Evolutionary conservation across 2,113 vertebrate species (phyloP).

Genomic region (Takifugu bimaculatus): DNA sequence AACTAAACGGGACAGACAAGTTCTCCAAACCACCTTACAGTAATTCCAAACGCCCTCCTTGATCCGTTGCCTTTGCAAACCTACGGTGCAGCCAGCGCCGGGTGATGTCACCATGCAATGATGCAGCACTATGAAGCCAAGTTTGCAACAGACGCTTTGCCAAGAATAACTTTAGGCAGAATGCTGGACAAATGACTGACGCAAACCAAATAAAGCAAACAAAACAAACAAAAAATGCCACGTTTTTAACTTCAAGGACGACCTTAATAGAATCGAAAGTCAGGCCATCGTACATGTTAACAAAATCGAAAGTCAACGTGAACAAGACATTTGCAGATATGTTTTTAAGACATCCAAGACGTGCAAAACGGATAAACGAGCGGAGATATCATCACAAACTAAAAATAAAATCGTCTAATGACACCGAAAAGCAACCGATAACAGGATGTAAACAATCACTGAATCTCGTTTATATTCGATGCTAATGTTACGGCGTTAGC

Average conservation of each 20-base stretch:
- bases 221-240: not conserved
- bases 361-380: too few species aligned
- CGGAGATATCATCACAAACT: not conserved
- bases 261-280: conserved; percentile 20
- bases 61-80: not conserved
- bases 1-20: not conserved
- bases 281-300: conserved; percentile 3
- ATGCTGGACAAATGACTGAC: not conserved
- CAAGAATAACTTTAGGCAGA: conserved; percentile 9
- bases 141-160: conserved; percentile 17
- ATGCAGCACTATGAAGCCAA: conserved; percentile 55
- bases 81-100: conserved; percentile 10
- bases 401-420: not conserved
- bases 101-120: conserved; percentile 62
- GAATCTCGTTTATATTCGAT: conserved; percentile 18
- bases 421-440: not conserved
- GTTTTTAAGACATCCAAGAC: conserved; percentile 2
- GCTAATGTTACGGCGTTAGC: conserved; percentile 46
- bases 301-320: conserved; percentile 46
- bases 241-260: not conserved
- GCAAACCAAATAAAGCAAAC: not conserved
- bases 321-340: not conserved
- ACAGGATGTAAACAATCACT: conserved; percentile 46
- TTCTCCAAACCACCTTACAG: not conserved
- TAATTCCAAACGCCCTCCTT: not conserved